phyloP scores from a whole-genome alignment of 2,113 vertebrate genomes.

The Dasyprocta punctata region DNA sequence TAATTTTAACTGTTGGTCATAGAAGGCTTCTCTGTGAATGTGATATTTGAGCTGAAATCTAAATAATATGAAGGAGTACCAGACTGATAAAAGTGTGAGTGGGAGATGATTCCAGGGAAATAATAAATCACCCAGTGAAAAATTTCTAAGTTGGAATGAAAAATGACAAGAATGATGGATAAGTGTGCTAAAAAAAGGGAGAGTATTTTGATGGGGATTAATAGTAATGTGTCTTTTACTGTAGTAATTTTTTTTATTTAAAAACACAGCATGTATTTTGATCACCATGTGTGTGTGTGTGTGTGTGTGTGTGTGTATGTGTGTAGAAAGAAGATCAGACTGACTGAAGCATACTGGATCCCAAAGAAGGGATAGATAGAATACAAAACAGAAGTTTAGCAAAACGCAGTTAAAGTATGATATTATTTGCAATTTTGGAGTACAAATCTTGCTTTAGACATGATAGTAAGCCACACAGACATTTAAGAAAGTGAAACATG shows the following conservation, averaged over 20 bases:
- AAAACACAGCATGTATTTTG: background rate
- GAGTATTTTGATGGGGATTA: background rate
- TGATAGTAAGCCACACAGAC: background rate
- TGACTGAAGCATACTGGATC: background rate
- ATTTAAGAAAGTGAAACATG: background rate
- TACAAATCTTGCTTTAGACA: background rate
- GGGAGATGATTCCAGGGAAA: background rate
- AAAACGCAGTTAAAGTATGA: background rate
- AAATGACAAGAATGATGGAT: background rate
- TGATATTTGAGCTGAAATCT: background rate
- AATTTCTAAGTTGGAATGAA: background rate
- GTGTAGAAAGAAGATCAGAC: background rate
- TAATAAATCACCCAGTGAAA: background rate
- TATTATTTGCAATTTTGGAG: background rate
- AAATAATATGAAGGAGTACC: background rate
- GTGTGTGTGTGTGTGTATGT: background rate
- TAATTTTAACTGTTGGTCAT: background rate
- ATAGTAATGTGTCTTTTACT: background rate
- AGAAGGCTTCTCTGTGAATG: background rate
- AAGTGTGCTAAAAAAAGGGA: background rate
- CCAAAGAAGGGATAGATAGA: background rate
- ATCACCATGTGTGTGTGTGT: background rate
- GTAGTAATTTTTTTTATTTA: background rate
- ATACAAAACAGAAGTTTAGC: background rate
- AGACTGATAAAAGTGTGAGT: background rate